These are phyloP conservation scores for Yasuhikotakia modesta DNA, from an alignment of 2,797 vertebrate species.

Conservation along the genomic window DNA sequence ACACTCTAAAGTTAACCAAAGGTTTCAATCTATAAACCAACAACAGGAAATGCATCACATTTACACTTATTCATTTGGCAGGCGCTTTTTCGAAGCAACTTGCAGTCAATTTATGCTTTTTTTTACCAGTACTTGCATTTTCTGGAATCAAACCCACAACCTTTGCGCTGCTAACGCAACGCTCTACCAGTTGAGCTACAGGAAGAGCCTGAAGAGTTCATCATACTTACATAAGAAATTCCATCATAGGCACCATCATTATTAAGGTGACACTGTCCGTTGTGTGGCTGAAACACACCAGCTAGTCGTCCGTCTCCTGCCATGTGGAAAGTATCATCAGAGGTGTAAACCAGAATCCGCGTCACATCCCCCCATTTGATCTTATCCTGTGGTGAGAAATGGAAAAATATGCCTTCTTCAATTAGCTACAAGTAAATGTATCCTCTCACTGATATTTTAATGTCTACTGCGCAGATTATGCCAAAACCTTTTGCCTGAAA, in stretches of 20 bases:
- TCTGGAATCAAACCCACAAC: too few relatives aligned
- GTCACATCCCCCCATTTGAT: slow-evolving; percentile 79
- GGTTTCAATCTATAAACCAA: background rate
- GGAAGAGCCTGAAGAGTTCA: too few relatives aligned
- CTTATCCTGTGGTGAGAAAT: slow-evolving; percentile 63
- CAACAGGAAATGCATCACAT: background rate
- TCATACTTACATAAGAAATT: slow-evolving; percentile 71
- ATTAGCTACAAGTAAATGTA: background rate
- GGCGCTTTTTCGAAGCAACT: too few relatives aligned
- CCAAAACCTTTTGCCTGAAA: too few relatives aligned
- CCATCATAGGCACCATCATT: slow-evolving; percentile 69
- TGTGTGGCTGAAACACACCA: slow-evolving; percentile 75
- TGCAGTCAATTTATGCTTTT: too few relatives aligned
- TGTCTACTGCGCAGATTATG: too few relatives aligned
- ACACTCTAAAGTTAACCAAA: background rate
- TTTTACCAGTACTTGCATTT: too few relatives aligned
- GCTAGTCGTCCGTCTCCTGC: slow-evolving; percentile 81
- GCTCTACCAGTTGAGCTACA: too few relatives aligned
- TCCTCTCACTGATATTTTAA: background rate
- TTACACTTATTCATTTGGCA: too few relatives aligned
- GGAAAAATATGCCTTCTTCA: background rate
- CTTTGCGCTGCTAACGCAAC: too few relatives aligned
- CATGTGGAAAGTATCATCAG: slow-evolving; percentile 80
- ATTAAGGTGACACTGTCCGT: slow-evolving; percentile 77
- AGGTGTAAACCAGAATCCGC: slow-evolving; percentile 79